Percentiles rank a stretch among this genome's conserved stretches.
Conservation (phyloP, 1,140 invertebrate genomes). For the Belonocnema kinseyi region DNA sequence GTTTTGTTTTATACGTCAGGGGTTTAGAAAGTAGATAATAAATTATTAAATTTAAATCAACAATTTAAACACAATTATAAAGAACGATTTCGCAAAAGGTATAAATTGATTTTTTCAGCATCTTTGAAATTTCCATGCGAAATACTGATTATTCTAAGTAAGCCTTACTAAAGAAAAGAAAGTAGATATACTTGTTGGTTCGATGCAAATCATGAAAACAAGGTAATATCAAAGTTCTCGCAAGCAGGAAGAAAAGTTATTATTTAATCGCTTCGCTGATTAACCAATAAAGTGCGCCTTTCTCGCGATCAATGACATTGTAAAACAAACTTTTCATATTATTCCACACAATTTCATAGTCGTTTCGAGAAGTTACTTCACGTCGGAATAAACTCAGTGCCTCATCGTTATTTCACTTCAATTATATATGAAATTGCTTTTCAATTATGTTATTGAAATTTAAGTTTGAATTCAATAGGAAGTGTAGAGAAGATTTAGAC, state of each 20-base stretch:
- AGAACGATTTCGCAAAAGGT: too few relatives aligned
- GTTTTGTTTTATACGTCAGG: too few relatives aligned
- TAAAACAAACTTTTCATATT: neutral
- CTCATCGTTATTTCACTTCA: too few relatives aligned
- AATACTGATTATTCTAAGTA: neutral
- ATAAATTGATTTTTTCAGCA: too few relatives aligned
- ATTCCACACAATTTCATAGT: neutral
- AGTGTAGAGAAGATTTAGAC: neutral
- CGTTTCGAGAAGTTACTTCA: neutral
- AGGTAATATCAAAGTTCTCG: constrained; percentile 2
- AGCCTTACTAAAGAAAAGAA: neutral
- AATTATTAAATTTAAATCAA: too few relatives aligned
- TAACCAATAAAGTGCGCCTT: constrained; percentile 27
- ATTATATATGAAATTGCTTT: too few relatives aligned
- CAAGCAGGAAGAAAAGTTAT: neutral
- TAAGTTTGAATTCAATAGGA: neutral
- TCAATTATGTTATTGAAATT: too few relatives aligned
- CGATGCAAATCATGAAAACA: constrained; percentile 19
- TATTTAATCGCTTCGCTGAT: constrained; percentile 18
- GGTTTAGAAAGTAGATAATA: too few relatives aligned
- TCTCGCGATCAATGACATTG: constrained; percentile 15
- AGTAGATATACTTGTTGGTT: neutral
- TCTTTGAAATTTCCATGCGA: neutral
- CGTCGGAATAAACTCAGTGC: too few relatives aligned
- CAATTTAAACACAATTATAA: too few relatives aligned